Conservation (phyloP, 1,140 invertebrate species). For the Colletes gigas region DNA sequence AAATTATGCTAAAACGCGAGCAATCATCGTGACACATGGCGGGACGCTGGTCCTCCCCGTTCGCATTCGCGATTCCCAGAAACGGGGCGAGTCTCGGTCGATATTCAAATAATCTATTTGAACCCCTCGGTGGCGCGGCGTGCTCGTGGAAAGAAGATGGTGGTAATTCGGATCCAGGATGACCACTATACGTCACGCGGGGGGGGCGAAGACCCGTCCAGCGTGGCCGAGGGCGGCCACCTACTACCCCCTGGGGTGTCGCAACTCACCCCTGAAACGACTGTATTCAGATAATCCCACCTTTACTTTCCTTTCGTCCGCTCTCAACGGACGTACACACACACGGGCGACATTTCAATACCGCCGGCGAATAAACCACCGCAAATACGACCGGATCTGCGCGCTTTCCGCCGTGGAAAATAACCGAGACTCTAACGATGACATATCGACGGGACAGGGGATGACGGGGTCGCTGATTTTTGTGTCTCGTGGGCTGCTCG, state of each 20-base stretch:
- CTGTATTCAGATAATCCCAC: constrained; percentile 80
- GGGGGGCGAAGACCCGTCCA: constrained; percentile 34
- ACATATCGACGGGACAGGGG: constrained; percentile 10
- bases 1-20: constrained; percentile 61
- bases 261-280: constrained; percentile 75
- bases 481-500: neutral
- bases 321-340: constrained; percentile 46
- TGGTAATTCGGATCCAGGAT: constrained; percentile 72
- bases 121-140: neutral
- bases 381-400: constrained; percentile 58
- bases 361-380: constrained; percentile 42
- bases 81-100: constrained; percentile 27
- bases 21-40: constrained; percentile 48
- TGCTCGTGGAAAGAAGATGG: constrained; percentile 44
- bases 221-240: constrained; percentile 65
- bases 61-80: constrained; percentile 28
- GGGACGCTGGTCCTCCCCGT: neutral
- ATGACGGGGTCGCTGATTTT: neutral
- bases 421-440: constrained; percentile 36
- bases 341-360: constrained; percentile 75
- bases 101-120: constrained; percentile 77
- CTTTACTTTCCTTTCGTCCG: constrained; percentile 47
- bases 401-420: constrained; percentile 18
- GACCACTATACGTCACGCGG: constrained; percentile 75
- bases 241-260: constrained; percentile 76